Evolutionary conservation across 2,888 invertebrate species (phyloP).

Genomic region (Platycnemis pennipes): DNA sequence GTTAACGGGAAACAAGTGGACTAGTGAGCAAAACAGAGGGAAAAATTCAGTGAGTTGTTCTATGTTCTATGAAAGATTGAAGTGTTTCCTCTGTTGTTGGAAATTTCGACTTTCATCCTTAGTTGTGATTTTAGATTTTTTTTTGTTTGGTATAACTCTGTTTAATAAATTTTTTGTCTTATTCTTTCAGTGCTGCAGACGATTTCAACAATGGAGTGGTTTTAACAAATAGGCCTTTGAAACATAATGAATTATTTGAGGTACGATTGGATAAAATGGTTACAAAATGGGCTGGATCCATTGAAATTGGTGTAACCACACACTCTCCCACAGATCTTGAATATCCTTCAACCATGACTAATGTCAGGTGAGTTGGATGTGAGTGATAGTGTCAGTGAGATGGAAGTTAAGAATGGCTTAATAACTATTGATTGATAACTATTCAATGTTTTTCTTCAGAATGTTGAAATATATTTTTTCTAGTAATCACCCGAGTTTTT

Average conservation of each 20-base stretch:
- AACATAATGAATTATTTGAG: constrained; percentile 95
- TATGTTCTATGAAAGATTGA: not conserved
- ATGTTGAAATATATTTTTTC: no score
- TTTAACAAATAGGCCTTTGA: constrained; percentile 91
- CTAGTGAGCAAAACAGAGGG: no score
- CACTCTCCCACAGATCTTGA: constrained; percentile 93
- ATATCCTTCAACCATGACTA: constrained; percentile 97
- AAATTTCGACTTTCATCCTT: no score
- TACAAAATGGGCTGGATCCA: constrained; percentile 96
- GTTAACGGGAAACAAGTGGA: no score
- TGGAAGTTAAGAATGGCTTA: no score
- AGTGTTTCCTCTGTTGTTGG: not conserved
- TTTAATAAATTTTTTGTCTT: constrained; percentile 4
- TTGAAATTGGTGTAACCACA: constrained; percentile 96
- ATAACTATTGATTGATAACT: no score
- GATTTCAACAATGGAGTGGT: constrained; percentile 97
- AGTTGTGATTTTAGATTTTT: no score
- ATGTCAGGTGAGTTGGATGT: constrained; percentile 89
- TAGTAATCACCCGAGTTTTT: no score
- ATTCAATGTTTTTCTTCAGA: no score
- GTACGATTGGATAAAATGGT: constrained; percentile 94
- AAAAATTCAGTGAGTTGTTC: not conserved
- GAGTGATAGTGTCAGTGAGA: no score
- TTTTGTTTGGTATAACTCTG: not conserved
- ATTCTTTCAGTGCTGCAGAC: constrained; percentile 87